Evolutionary conservation across 2,113 vertebrate genomes (phyloP).

Genomic region (Nothoprocta pentlandii): DNA sequence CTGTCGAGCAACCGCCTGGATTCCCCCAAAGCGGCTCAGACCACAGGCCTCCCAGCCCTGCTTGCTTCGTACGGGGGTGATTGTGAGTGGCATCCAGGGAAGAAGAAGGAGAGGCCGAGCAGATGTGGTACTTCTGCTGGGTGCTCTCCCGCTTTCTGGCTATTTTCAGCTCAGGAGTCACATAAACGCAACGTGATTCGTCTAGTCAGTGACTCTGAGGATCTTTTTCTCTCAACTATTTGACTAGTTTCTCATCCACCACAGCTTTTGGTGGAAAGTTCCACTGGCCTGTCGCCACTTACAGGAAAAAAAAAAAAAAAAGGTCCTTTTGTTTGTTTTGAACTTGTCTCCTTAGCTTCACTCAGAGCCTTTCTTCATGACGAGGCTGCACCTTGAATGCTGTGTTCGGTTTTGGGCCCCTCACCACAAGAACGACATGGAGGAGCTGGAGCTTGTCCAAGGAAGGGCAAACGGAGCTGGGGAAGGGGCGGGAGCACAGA

Average conservation of each 20-base stretch:
- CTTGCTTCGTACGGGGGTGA: neutral
- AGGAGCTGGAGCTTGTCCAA: too few relatives aligned
- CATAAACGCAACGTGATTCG: neutral
- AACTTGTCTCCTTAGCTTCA: neutral
- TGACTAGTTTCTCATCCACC: neutral
- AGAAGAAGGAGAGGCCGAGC: neutral
- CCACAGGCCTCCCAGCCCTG: neutral
- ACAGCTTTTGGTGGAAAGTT: neutral
- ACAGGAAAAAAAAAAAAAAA: neutral
- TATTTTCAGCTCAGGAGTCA: slow-evolving; percentile 25
- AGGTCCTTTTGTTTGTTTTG: neutral
- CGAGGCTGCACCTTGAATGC: too few relatives aligned
- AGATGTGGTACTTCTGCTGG: neutral
- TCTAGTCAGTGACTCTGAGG: slow-evolving; percentile 1
- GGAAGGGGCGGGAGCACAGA: too few relatives aligned
- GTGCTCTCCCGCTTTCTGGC: neutral
- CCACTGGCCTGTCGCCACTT: neutral
- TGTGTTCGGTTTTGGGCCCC: too few relatives aligned
- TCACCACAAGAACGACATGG: too few relatives aligned
- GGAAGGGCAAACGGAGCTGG: too few relatives aligned
- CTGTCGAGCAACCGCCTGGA: neutral
- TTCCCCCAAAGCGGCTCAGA: neutral
- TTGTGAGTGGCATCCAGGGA: slow-evolving; percentile 22
- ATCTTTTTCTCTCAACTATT: neutral
- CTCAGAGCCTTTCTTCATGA: neutral